Evolutionary conservation across 2,797 vertebrate genomes (phyloP).

Genomic region (Coccyzus lansbergi): DNA sequence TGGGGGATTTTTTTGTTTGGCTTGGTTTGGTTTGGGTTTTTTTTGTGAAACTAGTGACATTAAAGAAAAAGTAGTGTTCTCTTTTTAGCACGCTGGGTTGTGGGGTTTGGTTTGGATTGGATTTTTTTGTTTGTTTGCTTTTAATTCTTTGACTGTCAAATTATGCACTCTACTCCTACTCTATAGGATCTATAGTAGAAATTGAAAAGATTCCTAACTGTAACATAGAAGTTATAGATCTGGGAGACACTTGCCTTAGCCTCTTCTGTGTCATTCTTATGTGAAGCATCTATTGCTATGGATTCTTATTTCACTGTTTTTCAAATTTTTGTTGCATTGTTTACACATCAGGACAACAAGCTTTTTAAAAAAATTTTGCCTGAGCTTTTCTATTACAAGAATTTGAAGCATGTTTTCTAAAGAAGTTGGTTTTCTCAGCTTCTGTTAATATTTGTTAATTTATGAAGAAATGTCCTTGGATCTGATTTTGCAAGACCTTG

Average conservation of each 20-base stretch:
- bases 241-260: fast-evolving
- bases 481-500: background rate
- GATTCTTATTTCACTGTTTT: background rate
- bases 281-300: background rate
- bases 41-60: background rate
- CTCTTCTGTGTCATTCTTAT: background rate
- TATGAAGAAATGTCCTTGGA: background rate
- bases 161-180: background rate
- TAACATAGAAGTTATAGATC: background rate
- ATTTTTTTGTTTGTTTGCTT: background rate
- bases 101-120: background rate
- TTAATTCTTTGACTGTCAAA: background rate
- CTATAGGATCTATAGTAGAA: background rate
- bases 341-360: background rate
- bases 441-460: background rate
- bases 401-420: background rate
- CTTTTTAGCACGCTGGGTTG: background rate
- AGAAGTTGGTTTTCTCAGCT: background rate
- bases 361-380: background rate
- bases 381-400: background rate
- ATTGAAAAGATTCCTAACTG: background rate
- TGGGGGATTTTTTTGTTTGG: background rate
- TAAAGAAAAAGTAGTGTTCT: background rate
- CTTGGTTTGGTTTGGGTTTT: background rate
- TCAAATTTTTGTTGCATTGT: background rate